Evolutionary conservation across 2,888 invertebrate genomes (phyloP).

Genomic region (Sminthurides aquaticus): DNA sequence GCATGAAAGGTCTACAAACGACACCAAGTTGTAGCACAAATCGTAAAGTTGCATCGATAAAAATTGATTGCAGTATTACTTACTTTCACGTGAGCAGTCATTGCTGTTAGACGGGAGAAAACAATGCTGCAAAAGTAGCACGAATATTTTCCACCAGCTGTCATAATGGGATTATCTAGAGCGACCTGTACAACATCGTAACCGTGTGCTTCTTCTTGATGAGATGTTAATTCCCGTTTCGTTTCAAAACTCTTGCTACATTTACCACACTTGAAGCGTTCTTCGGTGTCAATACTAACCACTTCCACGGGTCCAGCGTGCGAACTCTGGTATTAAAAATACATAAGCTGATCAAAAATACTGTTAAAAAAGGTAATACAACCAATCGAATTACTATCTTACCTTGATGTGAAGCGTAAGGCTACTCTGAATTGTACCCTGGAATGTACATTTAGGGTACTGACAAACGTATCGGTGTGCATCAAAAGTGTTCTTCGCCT

Average conservation of each 20-base stretch:
- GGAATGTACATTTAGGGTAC: slow-evolving; percentile 5
- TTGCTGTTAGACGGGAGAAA: slow-evolving; percentile 14
- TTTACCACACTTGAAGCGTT: slow-evolving; percentile 4
- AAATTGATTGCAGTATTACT: too few relatives aligned
- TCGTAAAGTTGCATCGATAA: too few relatives aligned
- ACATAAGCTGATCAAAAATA: too few relatives aligned
- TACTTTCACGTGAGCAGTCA: slow-evolving; percentile 21
- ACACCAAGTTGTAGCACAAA: too few relatives aligned
- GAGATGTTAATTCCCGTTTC: slow-evolving; percentile 1
- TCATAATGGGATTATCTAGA: slow-evolving; percentile 16
- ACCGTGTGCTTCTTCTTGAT: slow-evolving; percentile 5
- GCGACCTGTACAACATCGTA: slow-evolving; percentile 13
- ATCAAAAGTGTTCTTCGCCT: too few relatives aligned
- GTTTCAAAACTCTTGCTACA: slow-evolving; percentile 2
- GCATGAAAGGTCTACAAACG: slow-evolving; percentile 18
- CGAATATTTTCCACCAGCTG: slow-evolving; percentile 16
- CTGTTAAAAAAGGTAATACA: too few relatives aligned
- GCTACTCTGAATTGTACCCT: slow-evolving; percentile 5
- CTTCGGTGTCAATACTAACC: slow-evolving; percentile 12
- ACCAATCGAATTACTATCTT: too few relatives aligned
- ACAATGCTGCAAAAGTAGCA: slow-evolving; percentile 19
- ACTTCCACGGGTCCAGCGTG: slow-evolving; percentile 13
- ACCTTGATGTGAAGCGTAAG: slow-evolving; percentile 16
- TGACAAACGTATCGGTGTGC: slow-evolving; percentile 12
- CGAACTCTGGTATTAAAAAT: background rate